phyloP scores from a whole-genome alignment of 2,888 invertebrate genomes.

The Aleiodes testaceus region DNA sequence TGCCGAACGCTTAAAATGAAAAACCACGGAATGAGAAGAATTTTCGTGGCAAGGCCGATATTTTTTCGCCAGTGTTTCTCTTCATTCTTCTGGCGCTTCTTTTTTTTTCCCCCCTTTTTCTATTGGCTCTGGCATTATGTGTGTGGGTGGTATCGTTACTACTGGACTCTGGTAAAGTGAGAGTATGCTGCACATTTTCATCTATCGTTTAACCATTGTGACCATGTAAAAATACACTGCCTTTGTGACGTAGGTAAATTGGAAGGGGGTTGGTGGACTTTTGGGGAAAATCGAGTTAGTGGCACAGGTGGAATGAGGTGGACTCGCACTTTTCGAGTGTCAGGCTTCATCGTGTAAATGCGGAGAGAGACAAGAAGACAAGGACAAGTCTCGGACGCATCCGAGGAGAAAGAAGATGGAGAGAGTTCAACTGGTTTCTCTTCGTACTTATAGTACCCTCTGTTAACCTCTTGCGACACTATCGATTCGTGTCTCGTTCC shows the following conservation, averaged over 20 bases:
- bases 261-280: conserved; percentile 44
- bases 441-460: background rate
- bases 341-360: no score
- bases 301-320: conserved; percentile 43
- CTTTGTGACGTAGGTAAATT: conserved; percentile 54
- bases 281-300: no score
- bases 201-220: conserved; percentile 38
- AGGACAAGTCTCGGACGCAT: conserved; percentile 9
- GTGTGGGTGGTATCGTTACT: background rate
- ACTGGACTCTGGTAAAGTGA: conserved; percentile 13
- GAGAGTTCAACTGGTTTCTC: conserved; percentile 9
- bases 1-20: conserved; percentile 29
- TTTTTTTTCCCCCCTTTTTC: conserved; percentile 1
- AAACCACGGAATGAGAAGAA: conserved; percentile 38
- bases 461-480: conserved; percentile 25
- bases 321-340: no score
- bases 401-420: background rate
- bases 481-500: conserved; percentile 34
- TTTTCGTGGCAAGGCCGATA: conserved; percentile 19
- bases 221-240: conserved; percentile 54
- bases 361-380: conserved; percentile 32
- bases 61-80: conserved; percentile 22
- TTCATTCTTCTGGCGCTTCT: background rate
- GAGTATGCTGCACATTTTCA: conserved; percentile 32
- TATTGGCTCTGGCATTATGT: background rate